Percentiles rank a stretch among this genome's conserved stretches.
These are phyloP conservation scores for Amaurobius ferox DNA, from an alignment of 2,888 invertebrate genomes.

Conservation along the genomic window DNA sequence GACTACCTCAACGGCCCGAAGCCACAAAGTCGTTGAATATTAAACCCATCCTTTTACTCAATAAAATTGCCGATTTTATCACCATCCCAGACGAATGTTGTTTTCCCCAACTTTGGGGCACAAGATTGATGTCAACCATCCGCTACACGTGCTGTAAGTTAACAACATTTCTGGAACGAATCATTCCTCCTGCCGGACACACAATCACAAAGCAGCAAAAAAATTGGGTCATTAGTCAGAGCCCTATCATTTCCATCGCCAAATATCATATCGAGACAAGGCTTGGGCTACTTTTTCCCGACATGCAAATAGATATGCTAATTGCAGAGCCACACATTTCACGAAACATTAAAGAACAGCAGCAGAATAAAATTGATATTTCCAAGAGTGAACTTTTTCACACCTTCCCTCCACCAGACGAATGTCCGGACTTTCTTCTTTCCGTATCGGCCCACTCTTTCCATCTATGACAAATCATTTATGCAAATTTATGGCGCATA, in stretches of 20 bases:
- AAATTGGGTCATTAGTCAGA: constrained; percentile 1
- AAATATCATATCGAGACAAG: constrained; percentile 9
- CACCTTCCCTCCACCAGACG: too few species aligned
- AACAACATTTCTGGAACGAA: neutral
- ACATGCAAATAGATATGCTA: constrained; percentile 16
- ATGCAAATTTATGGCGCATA: too few species aligned
- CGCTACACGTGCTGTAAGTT: neutral
- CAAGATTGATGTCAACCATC: neutral
- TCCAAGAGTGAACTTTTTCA: neutral
- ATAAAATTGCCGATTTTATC: too few species aligned
- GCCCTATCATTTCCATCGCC: neutral
- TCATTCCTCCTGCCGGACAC: neutral
- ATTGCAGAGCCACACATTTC: neutral
- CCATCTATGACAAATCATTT: too few species aligned
- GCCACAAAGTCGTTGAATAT: too few species aligned
- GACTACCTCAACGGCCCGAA: too few species aligned
- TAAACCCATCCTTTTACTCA: too few species aligned
- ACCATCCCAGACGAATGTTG: too few species aligned
- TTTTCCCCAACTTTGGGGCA: neutral
- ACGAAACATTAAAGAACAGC: neutral
- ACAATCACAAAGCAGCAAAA: neutral
- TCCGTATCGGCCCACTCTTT: too few species aligned
- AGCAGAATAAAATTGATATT: neutral
- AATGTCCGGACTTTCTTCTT: too few species aligned
- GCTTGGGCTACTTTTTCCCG: neutral